These are phyloP conservation scores for Cranoglanis bouderius DNA, from an alignment of 2,113 vertebrate genomes.

Conservation along the genomic window DNA sequence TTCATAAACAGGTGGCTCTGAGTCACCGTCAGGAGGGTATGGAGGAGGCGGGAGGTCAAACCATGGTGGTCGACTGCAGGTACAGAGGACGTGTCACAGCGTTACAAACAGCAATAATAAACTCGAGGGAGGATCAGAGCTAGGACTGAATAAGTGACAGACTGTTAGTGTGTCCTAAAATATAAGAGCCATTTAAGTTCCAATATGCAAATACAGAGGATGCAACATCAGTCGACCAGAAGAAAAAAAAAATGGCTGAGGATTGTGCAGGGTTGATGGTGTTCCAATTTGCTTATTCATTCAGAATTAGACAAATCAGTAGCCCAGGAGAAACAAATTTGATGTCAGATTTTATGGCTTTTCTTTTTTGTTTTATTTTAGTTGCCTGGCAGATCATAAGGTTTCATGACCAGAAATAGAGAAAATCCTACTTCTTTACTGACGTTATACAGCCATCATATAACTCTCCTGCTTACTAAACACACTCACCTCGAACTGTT, in stretches of 20 bases:
- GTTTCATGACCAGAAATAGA: background rate
- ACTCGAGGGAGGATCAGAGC: background rate
- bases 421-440: background rate
- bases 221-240: background rate
- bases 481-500: background rate
- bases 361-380: background rate
- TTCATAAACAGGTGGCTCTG: slow-evolving; percentile 86
- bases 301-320: background rate
- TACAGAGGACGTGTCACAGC: background rate
- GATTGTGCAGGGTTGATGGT: background rate
- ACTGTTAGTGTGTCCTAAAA: background rate
- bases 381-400: background rate
- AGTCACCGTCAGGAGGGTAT: slow-evolving; percentile 82
- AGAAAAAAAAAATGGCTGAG: background rate
- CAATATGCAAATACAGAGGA: background rate
- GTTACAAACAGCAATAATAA: background rate
- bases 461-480: background rate
- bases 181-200: background rate
- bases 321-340: background rate
- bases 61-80: slow-evolving; percentile 86
- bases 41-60: slow-evolving; percentile 95
- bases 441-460: background rate
- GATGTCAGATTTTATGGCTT: background rate
- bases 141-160: background rate
- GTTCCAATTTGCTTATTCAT: background rate